Evolutionary conservation across 2,113 vertebrate genomes (phyloP), one percentile per base, ranked within the genome.

Genomic region (Orcinus orca): DNA sequence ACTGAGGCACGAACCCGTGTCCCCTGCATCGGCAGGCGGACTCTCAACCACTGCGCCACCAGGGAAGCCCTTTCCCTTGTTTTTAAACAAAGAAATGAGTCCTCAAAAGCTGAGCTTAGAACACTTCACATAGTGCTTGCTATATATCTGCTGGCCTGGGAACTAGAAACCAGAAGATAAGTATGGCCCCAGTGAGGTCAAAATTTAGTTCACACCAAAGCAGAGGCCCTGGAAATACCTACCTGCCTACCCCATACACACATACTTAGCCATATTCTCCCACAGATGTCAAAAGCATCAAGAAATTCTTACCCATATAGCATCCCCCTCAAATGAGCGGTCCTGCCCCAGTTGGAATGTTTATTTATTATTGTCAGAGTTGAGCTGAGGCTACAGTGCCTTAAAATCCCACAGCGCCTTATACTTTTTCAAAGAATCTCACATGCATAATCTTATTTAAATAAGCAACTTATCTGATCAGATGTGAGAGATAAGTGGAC

Each of bases 61-160:
- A 38, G 38, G 38, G 38, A 38, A 38, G 38, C 38, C 38, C 8
- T 87, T 73, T 84, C 2, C 17, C 82, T 85, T 81, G 23, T 55
- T 88, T 90, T 84, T 67, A 92, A 93, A 94, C 67, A 53, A 94
- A 88, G 50, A 93, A 92, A 15, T 44, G 50, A 14, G n/a, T 44
- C 44, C 58, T 95, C 44, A 58, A 89, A 86, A 85, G 41, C 47
- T 36, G 92, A 62, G n/a, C 47, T 85, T 31, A 77, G 41, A 41
- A 55, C n/a, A 86, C 13, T 65, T 86, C 18, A 81, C 50, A 58
- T 13, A 82, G 4, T 58, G 14, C 8, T 55, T 18, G 58, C 26
- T 85, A 1, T 62, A 5, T 62, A 58, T 73, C 11, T 81, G 13
- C 65, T 67, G 29, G 33, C 60, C 58, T 36, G 12, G 23, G 14